A percentile compares a stretch with the other conserved stretches of the same genome.
Conservation (phyloP, 2,888 invertebrate genomes). For the Oxystoma pomonae region DNA sequence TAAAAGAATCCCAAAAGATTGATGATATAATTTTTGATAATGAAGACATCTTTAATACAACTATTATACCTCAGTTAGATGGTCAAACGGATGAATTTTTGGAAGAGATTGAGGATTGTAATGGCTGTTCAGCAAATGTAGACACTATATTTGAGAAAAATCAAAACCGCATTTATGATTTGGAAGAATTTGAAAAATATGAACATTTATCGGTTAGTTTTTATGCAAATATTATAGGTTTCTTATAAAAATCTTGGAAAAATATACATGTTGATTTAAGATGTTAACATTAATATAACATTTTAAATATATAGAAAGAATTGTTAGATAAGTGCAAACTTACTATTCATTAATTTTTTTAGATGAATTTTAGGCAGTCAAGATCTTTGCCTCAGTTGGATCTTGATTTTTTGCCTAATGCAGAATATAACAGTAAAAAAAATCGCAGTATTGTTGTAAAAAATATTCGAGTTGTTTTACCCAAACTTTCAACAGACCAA, state of each 20-base stretch:
- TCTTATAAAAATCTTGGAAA: too few relatives aligned
- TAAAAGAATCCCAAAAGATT: slow-evolving; percentile 18
- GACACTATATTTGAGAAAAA: not conserved
- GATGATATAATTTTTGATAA: slow-evolving; percentile 22
- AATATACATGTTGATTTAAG: too few relatives aligned
- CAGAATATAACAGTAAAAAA: not conserved
- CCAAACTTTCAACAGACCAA: not conserved
- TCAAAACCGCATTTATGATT: too few relatives aligned
- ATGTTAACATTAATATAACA: too few relatives aligned
- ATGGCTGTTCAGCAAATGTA: not conserved
- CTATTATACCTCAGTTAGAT: slow-evolving; percentile 39
- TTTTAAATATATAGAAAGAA: not conserved
- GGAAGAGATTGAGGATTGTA: slow-evolving; percentile 4
- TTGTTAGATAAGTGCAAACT: not conserved
- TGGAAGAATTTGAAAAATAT: too few relatives aligned
- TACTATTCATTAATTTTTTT: slow-evolving; percentile 3
- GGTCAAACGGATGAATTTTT: slow-evolving; percentile 28
- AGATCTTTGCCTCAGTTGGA: slow-evolving; percentile 8
- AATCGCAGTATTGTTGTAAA: not conserved
- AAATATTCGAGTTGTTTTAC: not conserved
- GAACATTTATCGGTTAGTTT: too few relatives aligned
- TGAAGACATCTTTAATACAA: slow-evolving; percentile 30
- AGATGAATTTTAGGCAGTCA: not conserved
- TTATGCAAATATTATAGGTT: too few relatives aligned
- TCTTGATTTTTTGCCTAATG: not conserved